Conservation (phyloP, 2,888 invertebrate genomes). For the Ceraclea dissimilis region DNA sequence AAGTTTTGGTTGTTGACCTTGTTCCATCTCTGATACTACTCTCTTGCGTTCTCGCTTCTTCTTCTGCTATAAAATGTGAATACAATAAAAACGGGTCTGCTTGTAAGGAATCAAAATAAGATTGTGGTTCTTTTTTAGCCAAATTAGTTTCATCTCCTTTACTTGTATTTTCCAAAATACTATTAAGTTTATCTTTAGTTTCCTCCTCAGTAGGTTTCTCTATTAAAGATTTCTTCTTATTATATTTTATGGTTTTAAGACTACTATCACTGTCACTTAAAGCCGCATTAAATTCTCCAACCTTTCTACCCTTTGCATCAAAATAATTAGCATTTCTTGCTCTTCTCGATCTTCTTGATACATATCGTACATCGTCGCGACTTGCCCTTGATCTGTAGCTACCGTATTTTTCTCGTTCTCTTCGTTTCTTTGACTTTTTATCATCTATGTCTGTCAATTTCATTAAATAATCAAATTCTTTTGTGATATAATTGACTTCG, state of each 20-base stretch:
- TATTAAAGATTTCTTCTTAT: conserved; percentile 4
- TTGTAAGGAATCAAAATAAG: conserved; percentile 21
- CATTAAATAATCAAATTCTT: conserved; percentile 20
- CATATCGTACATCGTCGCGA: conserved; percentile 11
- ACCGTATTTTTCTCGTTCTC: conserved; percentile 11
- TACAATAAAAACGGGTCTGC: conserved; percentile 24
- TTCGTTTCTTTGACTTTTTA: conserved; percentile 4
- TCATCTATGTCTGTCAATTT: conserved; percentile 15
- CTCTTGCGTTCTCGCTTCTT: conserved; percentile 16
- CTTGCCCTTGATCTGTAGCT: conserved; percentile 13
- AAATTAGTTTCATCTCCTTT: background rate
- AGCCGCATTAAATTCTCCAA: conserved; percentile 4
- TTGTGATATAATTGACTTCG: conserved; percentile 18
- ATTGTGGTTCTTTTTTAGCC: conserved; percentile 9
- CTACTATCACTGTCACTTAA: conserved; percentile 16
- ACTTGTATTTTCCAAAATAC: conserved; percentile 1
- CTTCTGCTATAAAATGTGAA: conserved; percentile 24
- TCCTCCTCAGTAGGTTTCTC: conserved; percentile 3
- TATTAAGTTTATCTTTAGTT: background rate
- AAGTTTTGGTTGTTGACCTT: conserved; percentile 1
- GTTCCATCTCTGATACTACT: conserved; percentile 11
- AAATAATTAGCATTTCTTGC: conserved; percentile 9
- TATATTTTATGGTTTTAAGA: conserved; percentile 12
- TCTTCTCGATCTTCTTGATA: conserved; percentile 9
- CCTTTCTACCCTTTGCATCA: conserved; percentile 10